Conservation (phyloP, 2,113 vertebrate species). For the Pelmatolapia mariae region DNA sequence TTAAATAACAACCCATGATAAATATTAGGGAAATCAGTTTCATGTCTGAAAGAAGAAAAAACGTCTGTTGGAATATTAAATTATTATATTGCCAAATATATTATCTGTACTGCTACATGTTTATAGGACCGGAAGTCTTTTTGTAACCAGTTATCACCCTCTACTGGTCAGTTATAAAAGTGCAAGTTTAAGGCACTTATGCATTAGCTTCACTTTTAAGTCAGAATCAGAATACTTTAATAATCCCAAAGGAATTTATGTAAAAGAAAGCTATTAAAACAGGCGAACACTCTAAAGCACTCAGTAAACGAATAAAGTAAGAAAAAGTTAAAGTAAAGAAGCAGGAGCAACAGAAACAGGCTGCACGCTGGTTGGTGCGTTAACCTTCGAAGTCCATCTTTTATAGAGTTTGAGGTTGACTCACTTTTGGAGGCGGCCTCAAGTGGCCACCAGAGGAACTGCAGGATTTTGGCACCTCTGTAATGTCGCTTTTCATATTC, state of each 20-base stretch:
- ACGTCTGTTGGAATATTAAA: neutral
- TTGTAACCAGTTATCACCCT: neutral
- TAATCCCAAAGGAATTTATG: neutral
- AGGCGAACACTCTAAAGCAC: neutral
- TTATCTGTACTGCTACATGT: neutral
- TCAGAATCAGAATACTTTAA: neutral
- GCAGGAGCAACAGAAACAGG: neutral
- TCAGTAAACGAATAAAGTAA: fast-evolving
- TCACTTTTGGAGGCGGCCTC: neutral
- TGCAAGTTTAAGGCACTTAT: neutral
- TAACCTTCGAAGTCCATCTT: neutral
- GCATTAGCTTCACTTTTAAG: neutral
- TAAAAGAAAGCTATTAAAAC: neutral
- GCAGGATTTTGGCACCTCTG: neutral
- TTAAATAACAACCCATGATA: fast-evolving
- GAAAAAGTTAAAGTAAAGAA: neutral
- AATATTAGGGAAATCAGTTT: neutral
- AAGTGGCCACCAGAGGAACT: neutral
- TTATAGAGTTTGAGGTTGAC: neutral
- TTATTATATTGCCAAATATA: neutral
- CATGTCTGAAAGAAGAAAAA: neutral
- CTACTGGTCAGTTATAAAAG: neutral
- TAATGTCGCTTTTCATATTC: fast-evolving
- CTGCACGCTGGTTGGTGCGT: fast-evolving
- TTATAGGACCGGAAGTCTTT: neutral